Evolutionary conservation across 2,888 invertebrate species (phyloP), one percentile per base, ranked within the genome.

Genomic region (Lasioglossum zephyrum): DNA sequence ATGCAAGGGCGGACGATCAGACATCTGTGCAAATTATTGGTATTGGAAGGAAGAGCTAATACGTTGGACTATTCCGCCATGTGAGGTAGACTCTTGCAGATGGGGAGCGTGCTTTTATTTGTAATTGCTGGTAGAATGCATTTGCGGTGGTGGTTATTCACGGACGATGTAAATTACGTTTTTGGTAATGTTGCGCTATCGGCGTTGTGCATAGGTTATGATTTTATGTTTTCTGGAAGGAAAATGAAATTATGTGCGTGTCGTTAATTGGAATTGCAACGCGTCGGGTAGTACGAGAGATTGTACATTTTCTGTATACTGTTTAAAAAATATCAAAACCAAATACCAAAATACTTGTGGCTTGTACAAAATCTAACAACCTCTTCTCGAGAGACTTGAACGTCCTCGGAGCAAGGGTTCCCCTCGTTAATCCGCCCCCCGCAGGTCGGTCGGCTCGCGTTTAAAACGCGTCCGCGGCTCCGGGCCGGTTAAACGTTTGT

Each of bases 401-500:
- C 9, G 53, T n/a, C 3, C 22, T 53, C n/a, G 53, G 22, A 53
- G 22, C 53, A 31, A 63, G 26, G 63, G 63, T 16, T 16, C 63
- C 16, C 16, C 63, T 26, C 31, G 63, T 31, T 16, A n/a, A 31
- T 63, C 31, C 31, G 31, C 16, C 3, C 3, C 9, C 8, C 53
- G 53, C 9, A 9, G 63, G 26, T 26, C 31, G 26, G 63, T 60
- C 60, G 53, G 26, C 26, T 60, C 36, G 18, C 36, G 66, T 66
- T 66, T 87, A 80, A 88, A 79, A 87, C 79, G 83, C 73, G 66
- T 86, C 78, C 77, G 66, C 63, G 77, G 26, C 74, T 80, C 84
- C 66, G 84, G 77, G 57, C 85, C 78, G 85, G 81, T 66, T 90
- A 87, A 77, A 87, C 89, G 81, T 90, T 90, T 88, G 90, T 90